Percentiles rank a stretch among this genome's conserved stretches.
Evolutionary conservation across 1,140 invertebrate species (phyloP).

Genomic region (Papilio aristodemus): DNA sequence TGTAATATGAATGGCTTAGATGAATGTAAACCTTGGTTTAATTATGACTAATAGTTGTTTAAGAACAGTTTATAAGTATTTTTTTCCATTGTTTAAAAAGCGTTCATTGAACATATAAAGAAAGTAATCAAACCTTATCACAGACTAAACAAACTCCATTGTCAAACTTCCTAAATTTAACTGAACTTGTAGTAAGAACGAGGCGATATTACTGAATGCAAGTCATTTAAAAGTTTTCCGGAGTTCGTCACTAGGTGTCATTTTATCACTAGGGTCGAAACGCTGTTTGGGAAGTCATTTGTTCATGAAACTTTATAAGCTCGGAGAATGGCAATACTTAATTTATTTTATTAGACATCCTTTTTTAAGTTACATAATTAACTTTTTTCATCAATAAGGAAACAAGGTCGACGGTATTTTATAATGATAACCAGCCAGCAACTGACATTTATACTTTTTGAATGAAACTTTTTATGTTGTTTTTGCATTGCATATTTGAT

Average conservation of each 20-base stretch:
- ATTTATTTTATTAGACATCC: not conserved
- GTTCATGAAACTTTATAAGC: conserved; percentile 16
- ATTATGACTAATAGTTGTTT: no score
- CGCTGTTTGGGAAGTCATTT: conserved; percentile 10
- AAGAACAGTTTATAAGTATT: no score
- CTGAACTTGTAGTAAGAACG: not conserved
- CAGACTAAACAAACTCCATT: conserved; percentile 2
- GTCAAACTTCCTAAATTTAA: not conserved
- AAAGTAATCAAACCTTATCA: not conserved
- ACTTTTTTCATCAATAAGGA: not conserved
- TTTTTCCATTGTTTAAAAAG: no score
- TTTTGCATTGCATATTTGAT: no score
- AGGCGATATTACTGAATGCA: conserved; percentile 6
- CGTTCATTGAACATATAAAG: no score
- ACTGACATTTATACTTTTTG: no score
- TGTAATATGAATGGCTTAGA: no score
- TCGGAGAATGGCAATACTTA: conserved; percentile 8
- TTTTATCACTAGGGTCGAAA: conserved; percentile 30
- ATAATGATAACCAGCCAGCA: no score
- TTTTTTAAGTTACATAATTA: conserved; percentile 20
- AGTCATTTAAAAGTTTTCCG: conserved; percentile 9
- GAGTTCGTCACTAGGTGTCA: conserved; percentile 16
- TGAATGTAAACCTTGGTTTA: no score
- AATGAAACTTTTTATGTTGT: no score
- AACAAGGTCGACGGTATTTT: no score